Base-by-base conservation (phyloP, 2,113 vertebrate species). In the Tursiops truncatus region DNA sequence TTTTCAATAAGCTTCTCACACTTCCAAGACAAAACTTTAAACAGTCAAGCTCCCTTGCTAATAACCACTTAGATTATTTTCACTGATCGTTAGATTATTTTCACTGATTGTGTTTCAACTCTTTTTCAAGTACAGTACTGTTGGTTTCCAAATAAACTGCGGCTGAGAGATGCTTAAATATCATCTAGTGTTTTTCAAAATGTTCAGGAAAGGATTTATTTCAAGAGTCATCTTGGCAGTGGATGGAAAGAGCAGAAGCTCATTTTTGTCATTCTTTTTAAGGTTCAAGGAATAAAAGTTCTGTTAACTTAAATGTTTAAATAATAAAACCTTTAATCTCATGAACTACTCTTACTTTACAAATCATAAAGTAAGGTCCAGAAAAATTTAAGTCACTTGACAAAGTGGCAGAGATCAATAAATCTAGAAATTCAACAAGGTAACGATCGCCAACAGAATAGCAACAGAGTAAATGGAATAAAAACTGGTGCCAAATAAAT, bases 181-280 rank as follows among this genome's bases (percentile, higher is more conserved):
- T 68, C 68, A 89, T 50, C 53, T 93, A 89, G 44, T 85, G 21
- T 77, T 63, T 94, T 92, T 58, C 50, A 95, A 89, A 89, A 89
- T 70, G 26, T 84, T 70, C 70, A 89, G 60, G 28, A 62, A 62
- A 50, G 38, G 33, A 21, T 36, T 96, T 83, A 74, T 21, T 96
- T 83, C 33, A 74, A 83, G 62, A 12, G 84, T 77, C 13, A 77
- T 12, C 26, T 58, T 82, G 41, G 50, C 28, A 92, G 23, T 77
- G 38, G 36, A 67, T 67, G 13, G 25, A 31, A 81, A 60, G 21
- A 82, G 47, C 11, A 73, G 53, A 81, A 88, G 25, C 50, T 60
- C 10, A 60, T 33, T 53, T 83, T 94, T 53, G 63, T 26, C 17
- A 50, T 89, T 88, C 70, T 79, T 85, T 89, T 89, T n/a, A 90